Evolutionary conservation across 2,888 invertebrate genomes (phyloP).

Genomic region (Dermolepida albohirtum): DNA sequence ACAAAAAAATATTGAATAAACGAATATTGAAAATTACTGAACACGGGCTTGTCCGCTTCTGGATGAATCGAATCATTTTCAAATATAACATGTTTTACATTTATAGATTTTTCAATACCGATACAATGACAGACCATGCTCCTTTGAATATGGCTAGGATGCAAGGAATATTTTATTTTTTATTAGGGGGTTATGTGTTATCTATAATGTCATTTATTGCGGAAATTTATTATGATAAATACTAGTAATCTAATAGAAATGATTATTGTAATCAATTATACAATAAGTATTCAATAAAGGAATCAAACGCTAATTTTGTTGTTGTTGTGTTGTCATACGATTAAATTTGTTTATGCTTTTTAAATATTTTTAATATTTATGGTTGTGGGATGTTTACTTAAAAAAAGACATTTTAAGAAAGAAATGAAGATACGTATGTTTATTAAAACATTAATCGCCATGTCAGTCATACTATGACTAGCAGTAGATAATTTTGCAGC

Average conservation of each 20-base stretch:
- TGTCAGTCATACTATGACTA: no score
- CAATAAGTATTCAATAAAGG: no score
- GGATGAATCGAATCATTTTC: slow-evolving; percentile 36
- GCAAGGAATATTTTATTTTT: slow-evolving; percentile 14
- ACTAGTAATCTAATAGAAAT: neutral
- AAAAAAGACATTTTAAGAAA: no score
- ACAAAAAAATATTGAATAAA: slow-evolving; percentile 46
- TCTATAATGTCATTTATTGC: neutral
- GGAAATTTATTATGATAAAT: slow-evolving; percentile 10
- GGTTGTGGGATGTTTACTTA: no score
- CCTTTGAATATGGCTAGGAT: slow-evolving; percentile 8
- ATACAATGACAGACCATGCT: neutral
- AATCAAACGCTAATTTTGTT: no score
- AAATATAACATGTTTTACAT: slow-evolving; percentile 9
- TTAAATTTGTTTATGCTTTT: no score
- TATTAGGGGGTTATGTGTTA: slow-evolving; percentile 13
- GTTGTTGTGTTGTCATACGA: no score
- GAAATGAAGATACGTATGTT: no score
- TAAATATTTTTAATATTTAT: no score
- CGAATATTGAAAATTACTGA: slow-evolving; percentile 46
- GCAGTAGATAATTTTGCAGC: no score
- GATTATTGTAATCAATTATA: no score
- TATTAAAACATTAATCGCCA: no score
- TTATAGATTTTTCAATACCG: neutral
- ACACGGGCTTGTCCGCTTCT: slow-evolving; percentile 49